A percentile compares a stretch with the other conserved stretches of the same genome.
Evolutionary conservation across 1,140 invertebrate species (phyloP).

Genomic region (Drosophila albomicans): DNA sequence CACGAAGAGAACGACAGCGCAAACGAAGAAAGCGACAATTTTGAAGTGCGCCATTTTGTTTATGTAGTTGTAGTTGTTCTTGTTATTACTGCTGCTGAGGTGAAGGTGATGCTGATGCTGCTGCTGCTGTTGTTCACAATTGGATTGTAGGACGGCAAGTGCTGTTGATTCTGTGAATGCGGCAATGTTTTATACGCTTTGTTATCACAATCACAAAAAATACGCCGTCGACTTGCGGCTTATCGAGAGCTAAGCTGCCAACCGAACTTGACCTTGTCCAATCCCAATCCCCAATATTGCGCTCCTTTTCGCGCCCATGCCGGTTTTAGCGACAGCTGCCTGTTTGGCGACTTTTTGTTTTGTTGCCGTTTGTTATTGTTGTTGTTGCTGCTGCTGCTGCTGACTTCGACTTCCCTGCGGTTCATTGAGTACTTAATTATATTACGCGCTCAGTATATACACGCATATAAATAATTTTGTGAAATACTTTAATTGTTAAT

Average conservation of each 20-base stretch:
- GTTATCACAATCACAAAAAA: conserved; percentile 47
- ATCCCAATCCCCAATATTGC: conserved; percentile 13
- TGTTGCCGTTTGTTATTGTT: conserved; percentile 12
- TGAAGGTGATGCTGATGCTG: not conserved
- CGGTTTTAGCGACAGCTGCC: conserved; percentile 62
- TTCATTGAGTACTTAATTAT: conserved; percentile 82
- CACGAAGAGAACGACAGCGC: conserved; percentile 27
- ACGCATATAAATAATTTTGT: conserved; percentile 42
- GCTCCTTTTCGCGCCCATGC: conserved; percentile 54
- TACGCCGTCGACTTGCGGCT: conserved; percentile 68
- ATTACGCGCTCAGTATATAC: conserved; percentile 34
- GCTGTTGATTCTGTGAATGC: conserved; percentile 41
- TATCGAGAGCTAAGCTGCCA: conserved; percentile 48
- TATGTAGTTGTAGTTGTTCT: not conserved
- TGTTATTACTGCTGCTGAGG: not conserved
- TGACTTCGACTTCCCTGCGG: conserved; percentile 65
- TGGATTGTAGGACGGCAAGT: conserved; percentile 54
- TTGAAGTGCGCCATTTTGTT: conserved; percentile 52
- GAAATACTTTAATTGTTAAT: conserved; percentile 50
- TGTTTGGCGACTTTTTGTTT: conserved; percentile 70
- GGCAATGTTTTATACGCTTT: conserved; percentile 63
- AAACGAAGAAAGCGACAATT: conserved; percentile 32
- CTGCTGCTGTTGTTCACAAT: conserved; percentile 20
- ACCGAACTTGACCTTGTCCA: conserved; percentile 67
- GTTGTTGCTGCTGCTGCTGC: conserved; percentile 25